Conservation (phyloP, 2,888 invertebrate genomes). For the Tetanocera ferruginea region DNA sequence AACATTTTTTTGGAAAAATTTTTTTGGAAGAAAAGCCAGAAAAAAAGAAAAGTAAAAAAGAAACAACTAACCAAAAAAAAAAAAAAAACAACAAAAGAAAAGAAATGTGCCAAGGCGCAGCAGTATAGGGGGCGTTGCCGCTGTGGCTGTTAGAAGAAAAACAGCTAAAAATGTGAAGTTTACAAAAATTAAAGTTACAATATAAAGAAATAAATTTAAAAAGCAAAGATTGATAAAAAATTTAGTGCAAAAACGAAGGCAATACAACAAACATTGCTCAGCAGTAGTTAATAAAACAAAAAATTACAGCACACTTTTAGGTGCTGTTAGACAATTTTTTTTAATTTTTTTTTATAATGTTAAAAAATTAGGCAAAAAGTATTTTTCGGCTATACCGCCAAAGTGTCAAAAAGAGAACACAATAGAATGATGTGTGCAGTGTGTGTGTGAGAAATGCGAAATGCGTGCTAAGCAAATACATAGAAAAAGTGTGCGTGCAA, state of each 20-base stretch:
- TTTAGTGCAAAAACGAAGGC: not conserved
- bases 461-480: slow-evolving; percentile 25
- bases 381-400: not conserved
- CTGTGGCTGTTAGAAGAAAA: not conserved
- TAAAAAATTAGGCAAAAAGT: slow-evolving; percentile 6
- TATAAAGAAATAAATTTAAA: not conserved
- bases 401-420: not conserved
- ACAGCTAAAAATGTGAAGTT: not conserved
- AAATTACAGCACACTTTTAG: slow-evolving; percentile 40
- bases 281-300: slow-evolving; percentile 11
- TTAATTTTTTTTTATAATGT: not conserved
- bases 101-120: too few species aligned
- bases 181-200: not conserved
- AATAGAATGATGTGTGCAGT: not conserved
- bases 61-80: slow-evolving; percentile 33
- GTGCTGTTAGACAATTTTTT: slow-evolving; percentile 8
- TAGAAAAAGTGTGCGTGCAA: slow-evolving; percentile 25
- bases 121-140: slow-evolving; percentile 2
- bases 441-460: slow-evolving; percentile 24
- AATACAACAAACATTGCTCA: not conserved
- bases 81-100: slow-evolving; percentile 36
- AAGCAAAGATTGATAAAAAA: not conserved
- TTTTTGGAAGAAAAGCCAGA: slow-evolving; percentile 21
- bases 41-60: slow-evolving; percentile 9
- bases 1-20: not conserved